phyloP scores from a whole-genome alignment of 1,140 invertebrate genomes.

The Elysia chlorotica region DNA sequence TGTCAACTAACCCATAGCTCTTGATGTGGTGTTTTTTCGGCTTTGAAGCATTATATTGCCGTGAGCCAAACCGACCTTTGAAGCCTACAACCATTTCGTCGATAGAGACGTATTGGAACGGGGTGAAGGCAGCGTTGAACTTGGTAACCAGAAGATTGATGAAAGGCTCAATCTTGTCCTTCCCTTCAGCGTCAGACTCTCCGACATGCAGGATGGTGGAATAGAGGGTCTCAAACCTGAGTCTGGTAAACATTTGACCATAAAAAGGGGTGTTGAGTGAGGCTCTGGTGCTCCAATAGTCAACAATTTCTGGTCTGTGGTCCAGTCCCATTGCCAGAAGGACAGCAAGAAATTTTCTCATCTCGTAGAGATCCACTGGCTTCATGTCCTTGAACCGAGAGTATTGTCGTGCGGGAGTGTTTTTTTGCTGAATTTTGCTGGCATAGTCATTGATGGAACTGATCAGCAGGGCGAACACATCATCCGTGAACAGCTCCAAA shows the following conservation, averaged over 20 bases:
- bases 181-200: neutral
- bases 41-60: neutral
- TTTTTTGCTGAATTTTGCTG: neutral
- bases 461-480: neutral
- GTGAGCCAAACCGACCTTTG: neutral
- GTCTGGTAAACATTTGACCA: neutral
- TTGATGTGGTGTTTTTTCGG: neutral
- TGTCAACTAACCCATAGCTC: neutral
- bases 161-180: neutral
- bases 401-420: neutral
- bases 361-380: neutral
- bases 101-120: neutral
- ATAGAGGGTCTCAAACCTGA: too few relatives aligned
- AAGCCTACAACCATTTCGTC: neutral
- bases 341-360: neutral
- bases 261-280: neutral
- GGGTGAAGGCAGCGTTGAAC: neutral
- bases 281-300: neutral
- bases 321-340: neutral
- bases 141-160: neutral
- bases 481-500: neutral
- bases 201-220: neutral
- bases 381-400: neutral
- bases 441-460: neutral
- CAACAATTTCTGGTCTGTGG: neutral